Evolutionary conservation across 1,140 invertebrate genomes (phyloP).

Genomic region (Polypedilum pembai): DNA sequence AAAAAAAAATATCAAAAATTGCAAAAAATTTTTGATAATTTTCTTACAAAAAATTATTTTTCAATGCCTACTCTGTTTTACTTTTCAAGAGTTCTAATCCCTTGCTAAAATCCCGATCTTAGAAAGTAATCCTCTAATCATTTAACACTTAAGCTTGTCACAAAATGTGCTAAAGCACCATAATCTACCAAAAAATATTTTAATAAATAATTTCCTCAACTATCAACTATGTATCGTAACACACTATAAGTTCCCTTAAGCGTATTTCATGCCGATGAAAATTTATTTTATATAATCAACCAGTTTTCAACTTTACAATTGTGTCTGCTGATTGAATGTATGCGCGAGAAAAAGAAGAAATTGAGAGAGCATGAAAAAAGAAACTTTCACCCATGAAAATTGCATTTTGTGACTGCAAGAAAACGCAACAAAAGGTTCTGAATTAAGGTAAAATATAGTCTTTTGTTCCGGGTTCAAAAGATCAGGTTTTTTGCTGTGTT

Average conservation of each 20-base stretch:
- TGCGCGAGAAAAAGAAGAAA: not conserved
- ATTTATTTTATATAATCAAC: not conserved
- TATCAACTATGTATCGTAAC: not conserved
- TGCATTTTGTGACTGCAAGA: not conserved
- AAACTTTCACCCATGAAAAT: conserved; percentile 22
- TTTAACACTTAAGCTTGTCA: no score
- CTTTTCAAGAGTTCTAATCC: no score
- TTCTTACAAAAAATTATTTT: no score
- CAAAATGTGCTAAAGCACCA: no score
- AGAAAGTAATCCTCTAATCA: no score
- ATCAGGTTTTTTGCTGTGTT: no score
- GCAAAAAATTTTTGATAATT: no score
- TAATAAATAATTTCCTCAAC: not conserved
- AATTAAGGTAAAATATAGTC: not conserved
- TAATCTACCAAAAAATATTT: no score
- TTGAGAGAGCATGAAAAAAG: not conserved
- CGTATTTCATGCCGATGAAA: not conserved
- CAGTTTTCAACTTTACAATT: not conserved
- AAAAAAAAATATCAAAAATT: no score
- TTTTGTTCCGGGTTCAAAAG: no score
- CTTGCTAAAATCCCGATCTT: no score
- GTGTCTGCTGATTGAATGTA: not conserved
- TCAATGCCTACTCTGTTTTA: no score
- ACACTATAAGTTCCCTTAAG: not conserved
- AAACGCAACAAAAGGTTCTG: not conserved